These are phyloP conservation scores for Sinella curviseta DNA, from an alignment of 1,140 invertebrate genomes.

Conservation along the genomic window DNA sequence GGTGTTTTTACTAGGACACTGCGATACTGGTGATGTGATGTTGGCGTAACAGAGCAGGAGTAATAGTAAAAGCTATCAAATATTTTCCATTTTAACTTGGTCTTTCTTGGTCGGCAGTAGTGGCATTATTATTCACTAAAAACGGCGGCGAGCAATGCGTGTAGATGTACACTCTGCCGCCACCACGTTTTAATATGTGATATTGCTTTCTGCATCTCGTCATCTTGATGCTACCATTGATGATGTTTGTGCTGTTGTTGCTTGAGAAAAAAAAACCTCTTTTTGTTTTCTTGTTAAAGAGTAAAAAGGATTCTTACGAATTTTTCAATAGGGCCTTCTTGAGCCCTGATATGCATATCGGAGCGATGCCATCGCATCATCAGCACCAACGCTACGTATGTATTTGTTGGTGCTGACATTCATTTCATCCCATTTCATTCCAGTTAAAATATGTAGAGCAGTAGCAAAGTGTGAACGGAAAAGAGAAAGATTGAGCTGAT, in stretches of 20 bases:
- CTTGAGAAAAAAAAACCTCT: too few relatives aligned
- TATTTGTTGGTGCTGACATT: neutral
- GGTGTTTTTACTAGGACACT: too few relatives aligned
- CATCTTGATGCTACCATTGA: neutral
- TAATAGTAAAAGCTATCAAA: neutral
- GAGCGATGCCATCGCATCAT: neutral
- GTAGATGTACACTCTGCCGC: neutral
- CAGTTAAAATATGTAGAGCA: neutral
- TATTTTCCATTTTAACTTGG: neutral
- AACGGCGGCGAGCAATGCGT: too few relatives aligned
- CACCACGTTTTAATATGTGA: neutral
- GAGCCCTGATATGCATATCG: conserved; percentile 3
- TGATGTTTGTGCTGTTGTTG: neutral
- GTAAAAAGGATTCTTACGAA: too few relatives aligned
- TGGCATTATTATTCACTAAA: too few relatives aligned
- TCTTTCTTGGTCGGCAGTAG: too few relatives aligned
- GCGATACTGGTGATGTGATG: too few relatives aligned
- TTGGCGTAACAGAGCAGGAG: too few relatives aligned
- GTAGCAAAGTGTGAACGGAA: conserved; percentile 4
- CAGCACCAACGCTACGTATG: too few relatives aligned
- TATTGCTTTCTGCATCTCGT: neutral
- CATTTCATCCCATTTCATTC: neutral
- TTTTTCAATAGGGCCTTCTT: too few relatives aligned
- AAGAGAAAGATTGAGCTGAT: neutral
- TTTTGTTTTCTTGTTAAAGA: too few relatives aligned